phyloP scores from a whole-genome alignment of 92 coral and sea anemone species.

The Anthopleura xanthogrammica region DNA sequence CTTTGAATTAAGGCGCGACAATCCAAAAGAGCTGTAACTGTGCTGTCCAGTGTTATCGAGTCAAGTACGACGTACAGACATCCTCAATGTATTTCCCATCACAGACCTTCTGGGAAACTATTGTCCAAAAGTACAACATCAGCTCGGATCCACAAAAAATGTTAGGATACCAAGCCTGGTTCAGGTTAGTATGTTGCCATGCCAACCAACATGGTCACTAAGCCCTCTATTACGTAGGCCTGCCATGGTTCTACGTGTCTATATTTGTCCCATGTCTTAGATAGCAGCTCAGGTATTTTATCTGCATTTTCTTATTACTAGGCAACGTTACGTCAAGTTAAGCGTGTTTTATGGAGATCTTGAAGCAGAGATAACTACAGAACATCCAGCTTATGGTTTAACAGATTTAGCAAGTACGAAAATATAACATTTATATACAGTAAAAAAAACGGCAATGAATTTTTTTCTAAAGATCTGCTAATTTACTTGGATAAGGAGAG shows the following conservation, averaged over 20 bases:
- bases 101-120: not conserved
- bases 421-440: no score
- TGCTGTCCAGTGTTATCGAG: not conserved
- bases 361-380: not conserved
- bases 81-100: slow-evolving; percentile 2
- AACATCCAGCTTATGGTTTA: not conserved
- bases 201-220: no score
- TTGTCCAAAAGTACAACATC: not conserved
- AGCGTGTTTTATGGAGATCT: not conserved
- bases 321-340: not conserved
- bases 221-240: no score
- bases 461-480: no score
- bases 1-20: not conserved
- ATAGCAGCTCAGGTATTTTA: no score
- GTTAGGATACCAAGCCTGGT: not conserved
- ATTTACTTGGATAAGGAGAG: not conserved
- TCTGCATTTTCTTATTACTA: not conserved
- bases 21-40: not conserved
- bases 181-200: not conserved
- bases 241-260: no score
- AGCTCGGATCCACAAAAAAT: not conserved
- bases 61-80: slow-evolving; percentile 3
- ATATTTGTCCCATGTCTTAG: no score
- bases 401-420: slow-evolving; percentile 6
- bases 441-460: no score